A percentile compares a stretch with the other conserved stretches of the same genome.
Conservation (phyloP, 1,140 invertebrate species). For the Drosophila takahashii region DNA sequence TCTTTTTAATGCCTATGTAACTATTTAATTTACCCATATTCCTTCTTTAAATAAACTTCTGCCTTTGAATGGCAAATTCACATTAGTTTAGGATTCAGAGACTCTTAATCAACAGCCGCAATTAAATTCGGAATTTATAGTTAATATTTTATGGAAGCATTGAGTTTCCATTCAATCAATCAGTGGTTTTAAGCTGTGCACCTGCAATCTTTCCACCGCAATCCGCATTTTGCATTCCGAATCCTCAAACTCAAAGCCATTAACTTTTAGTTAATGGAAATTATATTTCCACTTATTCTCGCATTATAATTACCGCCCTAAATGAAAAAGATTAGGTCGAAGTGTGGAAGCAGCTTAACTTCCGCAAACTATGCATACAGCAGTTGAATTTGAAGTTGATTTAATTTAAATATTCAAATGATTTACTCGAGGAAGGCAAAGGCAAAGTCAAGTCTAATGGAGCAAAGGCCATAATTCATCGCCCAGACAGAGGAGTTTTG, state of each 20-base stretch:
- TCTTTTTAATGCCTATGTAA: neutral
- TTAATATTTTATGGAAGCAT: neutral
- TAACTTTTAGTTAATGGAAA: conserved; percentile 20
- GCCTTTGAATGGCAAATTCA: neutral
- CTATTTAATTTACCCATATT: neutral
- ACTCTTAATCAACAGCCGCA: neutral
- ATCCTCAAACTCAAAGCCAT: neutral
- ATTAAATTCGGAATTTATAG: neutral
- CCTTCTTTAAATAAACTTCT: neutral
- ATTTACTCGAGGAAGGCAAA: conserved; percentile 54
- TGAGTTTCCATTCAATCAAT: neutral
- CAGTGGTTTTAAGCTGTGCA: neutral
- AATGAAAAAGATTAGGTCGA: conserved; percentile 30
- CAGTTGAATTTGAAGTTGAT: conserved; percentile 56
- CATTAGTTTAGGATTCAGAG: neutral
- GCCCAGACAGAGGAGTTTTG: conserved; percentile 18
- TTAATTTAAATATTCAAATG: conserved; percentile 81
- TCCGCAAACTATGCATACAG: conserved; percentile 8
- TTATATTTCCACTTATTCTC: conserved; percentile 23
- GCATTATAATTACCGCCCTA: conserved; percentile 66
- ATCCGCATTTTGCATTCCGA: neutral
- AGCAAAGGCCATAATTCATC: conserved; percentile 72
- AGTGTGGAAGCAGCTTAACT: neutral
- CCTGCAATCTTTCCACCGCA: neutral
- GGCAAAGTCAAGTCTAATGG: conserved; percentile 37